Base-by-base conservation (phyloP, 2,888 invertebrate genomes). In the Megaustenia siamemsis region DNA sequence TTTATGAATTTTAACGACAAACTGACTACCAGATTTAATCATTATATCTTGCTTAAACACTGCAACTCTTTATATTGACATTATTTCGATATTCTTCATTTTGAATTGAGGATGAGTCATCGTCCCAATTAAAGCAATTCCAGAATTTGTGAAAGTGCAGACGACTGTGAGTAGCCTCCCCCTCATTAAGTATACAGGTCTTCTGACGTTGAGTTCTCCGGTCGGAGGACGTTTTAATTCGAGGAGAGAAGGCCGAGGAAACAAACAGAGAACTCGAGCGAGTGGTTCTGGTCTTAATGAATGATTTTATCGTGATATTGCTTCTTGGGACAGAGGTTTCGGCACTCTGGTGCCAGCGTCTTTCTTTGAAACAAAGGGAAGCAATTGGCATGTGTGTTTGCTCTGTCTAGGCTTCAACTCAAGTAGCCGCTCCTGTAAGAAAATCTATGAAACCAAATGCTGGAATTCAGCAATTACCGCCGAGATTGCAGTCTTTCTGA, bases 261-360 rank as follows among this genome's bases (percentile, higher is more conserved):
- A 35, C 68, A 68, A 32, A 68, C 38, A 35, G 35, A 68, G 15
- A 6, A 10, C 68, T 68, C 35, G 6, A 3, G 35, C 24, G 68
- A 68, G 68, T 35, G 35, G 38, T 4, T 21, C 68, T 68, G 68
- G 35, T 68, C 35, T 8, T 68, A 68, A 68, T 68, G 18, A 68
- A 68, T 35, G 68, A 68, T 68, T 68, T 68, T 68, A 68, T 68
- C 18, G 5, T 35, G 68, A 35, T 68, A 35, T 68, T 35, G 68
- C 38, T 68, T 35, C 35, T 68, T 68, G 12, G 3, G 18, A 12
- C 35, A 32, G 12, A 38, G 38, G 15, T 4, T 18, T 32, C 18
- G 32, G 12, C 35, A 68, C 21, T 38, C 68, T 68, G 68, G 18
- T 68, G 68, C 68, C 68, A 68, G 68, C 1, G 1, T 8, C 28